phyloP scores from a whole-genome alignment of 2,797 vertebrate genomes.

The Brotula barbata region DNA sequence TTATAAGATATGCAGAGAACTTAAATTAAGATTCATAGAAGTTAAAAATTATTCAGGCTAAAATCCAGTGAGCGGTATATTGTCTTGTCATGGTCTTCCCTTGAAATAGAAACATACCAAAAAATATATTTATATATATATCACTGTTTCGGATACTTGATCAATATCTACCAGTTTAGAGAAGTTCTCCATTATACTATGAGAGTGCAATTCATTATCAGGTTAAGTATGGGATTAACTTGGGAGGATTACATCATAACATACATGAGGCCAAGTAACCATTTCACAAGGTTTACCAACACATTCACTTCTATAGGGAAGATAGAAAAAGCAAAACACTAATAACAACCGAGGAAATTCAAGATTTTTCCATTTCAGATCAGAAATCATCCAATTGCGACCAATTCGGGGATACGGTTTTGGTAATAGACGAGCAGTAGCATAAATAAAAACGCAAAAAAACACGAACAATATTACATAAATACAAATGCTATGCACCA shows the following conservation, averaged over 20 bases:
- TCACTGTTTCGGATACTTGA: conserved; percentile 74
- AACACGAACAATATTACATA: conserved; percentile 80
- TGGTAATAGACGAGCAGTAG: conserved; percentile 83
- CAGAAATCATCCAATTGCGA: conserved; percentile 76
- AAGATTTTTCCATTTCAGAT: conserved; percentile 79
- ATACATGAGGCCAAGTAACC: conserved; percentile 79
- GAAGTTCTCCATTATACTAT: conserved; percentile 76
- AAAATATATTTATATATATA: conserved; percentile 60
- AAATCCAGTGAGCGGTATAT: conserved; percentile 80
- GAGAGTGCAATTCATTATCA: conserved; percentile 83
- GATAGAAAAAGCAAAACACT: conserved; percentile 73
- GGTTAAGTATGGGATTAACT: conserved; percentile 80
- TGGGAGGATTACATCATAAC: conserved; percentile 80
- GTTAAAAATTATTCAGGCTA: conserved; percentile 77
- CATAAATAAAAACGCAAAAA: conserved; percentile 82
- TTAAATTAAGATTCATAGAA: conserved; percentile 82
- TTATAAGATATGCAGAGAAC: conserved; percentile 83
- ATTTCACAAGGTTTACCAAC: conserved; percentile 84
- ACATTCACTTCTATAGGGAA: conserved; percentile 83
- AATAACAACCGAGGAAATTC: conserved; percentile 71
- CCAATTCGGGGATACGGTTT: conserved; percentile 77
- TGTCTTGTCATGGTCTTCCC: conserved; percentile 75
- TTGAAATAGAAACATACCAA: conserved; percentile 79
- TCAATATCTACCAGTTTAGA: conserved; percentile 79
- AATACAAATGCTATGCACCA: conserved; percentile 84